Evolutionary conservation across 2,797 vertebrate species (phyloP).

Genomic region (Lepus townsendii): DNA sequence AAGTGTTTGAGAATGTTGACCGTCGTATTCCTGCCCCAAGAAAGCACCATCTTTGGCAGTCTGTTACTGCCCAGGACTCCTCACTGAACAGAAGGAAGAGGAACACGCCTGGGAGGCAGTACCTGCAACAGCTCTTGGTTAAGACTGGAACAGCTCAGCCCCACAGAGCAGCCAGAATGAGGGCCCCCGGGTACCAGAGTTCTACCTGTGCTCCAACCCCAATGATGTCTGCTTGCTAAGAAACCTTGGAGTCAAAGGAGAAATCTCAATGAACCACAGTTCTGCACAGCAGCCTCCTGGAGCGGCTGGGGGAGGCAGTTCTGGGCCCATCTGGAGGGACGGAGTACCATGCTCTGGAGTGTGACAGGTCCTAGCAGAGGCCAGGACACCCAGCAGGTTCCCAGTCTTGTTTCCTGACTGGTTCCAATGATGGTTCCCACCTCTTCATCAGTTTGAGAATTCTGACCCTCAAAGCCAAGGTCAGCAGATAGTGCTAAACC

Average conservation of each 20-base stretch:
- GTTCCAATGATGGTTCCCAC: neutral
- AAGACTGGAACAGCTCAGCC: neutral
- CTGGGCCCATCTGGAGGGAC: neutral
- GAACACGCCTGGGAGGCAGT: neutral
- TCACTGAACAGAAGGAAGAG: neutral
- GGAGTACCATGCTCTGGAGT: neutral
- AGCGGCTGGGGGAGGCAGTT: neutral
- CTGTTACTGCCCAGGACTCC: neutral
- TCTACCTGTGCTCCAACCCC: neutral
- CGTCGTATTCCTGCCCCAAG: neutral
- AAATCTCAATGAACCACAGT: neutral
- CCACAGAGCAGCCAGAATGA: neutral
- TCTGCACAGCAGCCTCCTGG: neutral
- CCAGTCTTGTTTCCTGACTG: neutral
- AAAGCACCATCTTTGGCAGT: neutral
- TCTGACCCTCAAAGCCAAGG: neutral
- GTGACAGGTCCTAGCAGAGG: neutral
- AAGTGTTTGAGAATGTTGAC: constrained; percentile 7
- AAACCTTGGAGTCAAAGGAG: neutral
- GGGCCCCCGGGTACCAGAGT: neutral
- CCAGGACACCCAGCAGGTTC: neutral
- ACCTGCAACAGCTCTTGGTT: neutral
- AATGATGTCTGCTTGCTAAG: neutral
- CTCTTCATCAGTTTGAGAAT: neutral
- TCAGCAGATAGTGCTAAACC: neutral